These are phyloP conservation scores for Loxodonta africana DNA, from an alignment of 2,113 vertebrate species.

Conservation along the genomic window DNA sequence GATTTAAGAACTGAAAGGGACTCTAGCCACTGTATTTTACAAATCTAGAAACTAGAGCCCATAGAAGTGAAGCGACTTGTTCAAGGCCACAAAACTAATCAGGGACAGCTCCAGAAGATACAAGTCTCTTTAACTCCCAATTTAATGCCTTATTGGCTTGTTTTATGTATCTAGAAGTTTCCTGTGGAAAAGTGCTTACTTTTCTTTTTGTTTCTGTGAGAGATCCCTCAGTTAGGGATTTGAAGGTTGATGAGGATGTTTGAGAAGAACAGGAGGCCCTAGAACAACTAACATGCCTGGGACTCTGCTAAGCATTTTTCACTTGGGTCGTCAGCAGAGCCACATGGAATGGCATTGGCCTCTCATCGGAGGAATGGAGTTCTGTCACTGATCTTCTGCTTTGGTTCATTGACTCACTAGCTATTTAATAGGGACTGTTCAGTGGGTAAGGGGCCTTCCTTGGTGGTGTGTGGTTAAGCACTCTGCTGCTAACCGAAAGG, in stretches of 20 bases:
- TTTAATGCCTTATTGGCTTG: constrained; percentile 8
- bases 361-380: background rate
- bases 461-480: background rate
- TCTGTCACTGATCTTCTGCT: background rate
- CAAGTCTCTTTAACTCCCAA: background rate
- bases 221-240: constrained; percentile 12
- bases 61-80: background rate
- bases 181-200: constrained; percentile 31
- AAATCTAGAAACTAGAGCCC: background rate
- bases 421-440: background rate
- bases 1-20: background rate
- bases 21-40: background rate
- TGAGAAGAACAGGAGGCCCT: constrained; percentile 1
- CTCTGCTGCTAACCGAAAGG: background rate
- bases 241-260: background rate
- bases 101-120: background rate
- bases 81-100: background rate
- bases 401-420: background rate
- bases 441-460: background rate
- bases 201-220: constrained; percentile 50
- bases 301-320: background rate
- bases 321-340: background rate
- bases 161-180: constrained; percentile 27
- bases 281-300: background rate
- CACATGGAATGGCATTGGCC: background rate